A percentile compares a stretch with the other conserved stretches of the same genome.
Evolutionary conservation across 2,888 invertebrate species (phyloP).

Genomic region (Melieria omissa): DNA sequence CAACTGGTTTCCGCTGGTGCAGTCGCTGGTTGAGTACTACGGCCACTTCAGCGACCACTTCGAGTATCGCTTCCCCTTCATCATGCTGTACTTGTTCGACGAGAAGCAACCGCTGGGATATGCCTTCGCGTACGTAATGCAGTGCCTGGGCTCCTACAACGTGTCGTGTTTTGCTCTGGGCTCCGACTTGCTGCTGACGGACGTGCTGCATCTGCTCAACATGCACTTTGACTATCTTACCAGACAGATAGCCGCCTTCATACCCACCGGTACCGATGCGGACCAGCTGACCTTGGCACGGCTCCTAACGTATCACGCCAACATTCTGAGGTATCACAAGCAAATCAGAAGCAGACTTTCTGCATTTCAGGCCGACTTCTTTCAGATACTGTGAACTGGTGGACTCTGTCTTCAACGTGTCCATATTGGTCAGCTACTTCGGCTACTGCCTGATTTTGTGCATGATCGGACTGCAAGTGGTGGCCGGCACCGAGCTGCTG

Average conservation of each 20-base stretch:
- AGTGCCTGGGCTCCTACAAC: conserved; percentile 34
- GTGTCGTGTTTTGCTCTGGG: conserved; percentile 42
- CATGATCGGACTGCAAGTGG: conserved; percentile 47
- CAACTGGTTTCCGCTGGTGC: conserved; percentile 41
- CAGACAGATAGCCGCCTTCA: conserved; percentile 40
- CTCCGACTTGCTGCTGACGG: conserved; percentile 45
- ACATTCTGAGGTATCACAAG: background rate
- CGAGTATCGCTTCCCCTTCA: conserved; percentile 42
- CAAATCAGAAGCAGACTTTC: background rate
- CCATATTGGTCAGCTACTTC: conserved; percentile 47
- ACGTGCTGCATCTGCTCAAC: conserved; percentile 44
- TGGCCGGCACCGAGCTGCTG: conserved; percentile 42
- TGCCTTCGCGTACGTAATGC: conserved; percentile 37
- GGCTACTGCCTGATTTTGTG: conserved; percentile 45
- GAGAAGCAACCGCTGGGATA: conserved; percentile 18
- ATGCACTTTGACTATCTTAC: conserved; percentile 48
- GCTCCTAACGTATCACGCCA: conserved; percentile 42
- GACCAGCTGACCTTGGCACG: conserved; percentile 40
- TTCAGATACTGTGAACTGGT: conserved; percentile 39
- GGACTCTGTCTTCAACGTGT: conserved; percentile 43
- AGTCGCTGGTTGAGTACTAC: conserved; percentile 42
- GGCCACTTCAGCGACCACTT: conserved; percentile 19
- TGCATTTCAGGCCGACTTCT: background rate
- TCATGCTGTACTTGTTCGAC: conserved; percentile 42
- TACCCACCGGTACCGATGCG: conserved; percentile 40